Conservation (phyloP, 1,140 invertebrate species). For the Lepidurus apus region DNA sequence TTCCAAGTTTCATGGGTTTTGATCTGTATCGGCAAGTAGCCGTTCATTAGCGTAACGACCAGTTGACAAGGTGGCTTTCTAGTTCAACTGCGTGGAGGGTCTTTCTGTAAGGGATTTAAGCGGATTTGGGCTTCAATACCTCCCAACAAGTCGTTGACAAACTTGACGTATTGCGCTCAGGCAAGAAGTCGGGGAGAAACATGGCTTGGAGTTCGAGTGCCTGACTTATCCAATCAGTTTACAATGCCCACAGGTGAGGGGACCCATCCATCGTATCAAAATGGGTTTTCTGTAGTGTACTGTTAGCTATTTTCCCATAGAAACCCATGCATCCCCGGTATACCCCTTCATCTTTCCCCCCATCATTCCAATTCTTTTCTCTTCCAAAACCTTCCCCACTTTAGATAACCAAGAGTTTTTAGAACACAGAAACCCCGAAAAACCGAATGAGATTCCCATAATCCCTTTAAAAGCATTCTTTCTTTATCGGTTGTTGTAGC, state of each 20-base stretch:
- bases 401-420: conserved; percentile 2
- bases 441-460: neutral
- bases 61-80: conserved; percentile 9
- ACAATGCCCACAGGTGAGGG: conserved; percentile 2
- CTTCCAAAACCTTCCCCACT: neutral
- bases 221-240: conserved; percentile 13
- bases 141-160: conserved; percentile 14
- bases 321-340: neutral
- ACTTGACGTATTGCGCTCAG: neutral
- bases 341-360: neutral
- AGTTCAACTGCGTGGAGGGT: neutral
- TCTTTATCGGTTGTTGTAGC: neutral
- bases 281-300: neutral
- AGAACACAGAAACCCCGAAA: neutral
- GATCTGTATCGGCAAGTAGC: conserved; percentile 17
- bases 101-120: neutral
- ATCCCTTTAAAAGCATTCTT: neutral
- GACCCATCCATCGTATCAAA: conserved; percentile 4
- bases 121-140: neutral
- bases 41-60: conserved; percentile 13
- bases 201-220: neutral
- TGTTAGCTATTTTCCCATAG: neutral
- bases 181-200: neutral
- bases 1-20: neutral
- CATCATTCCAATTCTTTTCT: neutral